phyloP scores from a whole-genome alignment of 1,140 invertebrate genomes.

The Samia ricini region DNA sequence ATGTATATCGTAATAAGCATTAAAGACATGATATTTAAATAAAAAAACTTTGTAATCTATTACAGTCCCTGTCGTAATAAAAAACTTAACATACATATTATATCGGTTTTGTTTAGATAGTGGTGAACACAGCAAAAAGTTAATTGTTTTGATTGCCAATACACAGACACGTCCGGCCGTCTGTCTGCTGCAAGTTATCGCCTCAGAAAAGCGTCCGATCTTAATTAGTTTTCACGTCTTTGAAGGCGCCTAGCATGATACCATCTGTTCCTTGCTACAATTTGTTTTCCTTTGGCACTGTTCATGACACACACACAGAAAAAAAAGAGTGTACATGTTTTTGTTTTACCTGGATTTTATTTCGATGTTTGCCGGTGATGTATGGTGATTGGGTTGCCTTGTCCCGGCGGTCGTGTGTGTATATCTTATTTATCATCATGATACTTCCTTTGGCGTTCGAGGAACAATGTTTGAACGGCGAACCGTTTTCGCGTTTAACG shows the following conservation, averaged over 20 bases:
- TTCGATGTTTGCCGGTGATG: constrained; percentile 59
- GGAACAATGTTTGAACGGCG: constrained; percentile 61
- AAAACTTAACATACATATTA: constrained; percentile 14
- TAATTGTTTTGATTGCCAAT: constrained; percentile 75
- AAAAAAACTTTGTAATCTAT: constrained; percentile 14
- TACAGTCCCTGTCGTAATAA: constrained; percentile 8
- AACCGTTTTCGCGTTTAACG: constrained; percentile 42
- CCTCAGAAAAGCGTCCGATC: constrained; percentile 73
- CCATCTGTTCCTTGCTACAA: constrained; percentile 70
- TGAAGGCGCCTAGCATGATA: constrained; percentile 72
- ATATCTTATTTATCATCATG: constrained; percentile 72
- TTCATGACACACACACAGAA: constrained; percentile 53
- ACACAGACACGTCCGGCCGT: constrained; percentile 61
- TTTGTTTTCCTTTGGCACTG: constrained; percentile 70
- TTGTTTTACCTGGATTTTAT: constrained; percentile 68
- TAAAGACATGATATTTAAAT: not conserved
- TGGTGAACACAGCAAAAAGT: constrained; percentile 64
- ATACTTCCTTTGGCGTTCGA: constrained; percentile 58
- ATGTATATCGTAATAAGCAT: not conserved
- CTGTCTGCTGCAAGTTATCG: constrained; percentile 67
- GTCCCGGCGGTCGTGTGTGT: constrained; percentile 53
- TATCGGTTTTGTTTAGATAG: constrained; percentile 59
- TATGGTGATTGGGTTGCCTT: constrained; percentile 74
- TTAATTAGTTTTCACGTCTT: constrained; percentile 77
- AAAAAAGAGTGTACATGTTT: constrained; percentile 46